These are phyloP conservation scores for Luperina nickerlii DNA, from an alignment of 2,888 invertebrate species.

Conservation along the genomic window DNA sequence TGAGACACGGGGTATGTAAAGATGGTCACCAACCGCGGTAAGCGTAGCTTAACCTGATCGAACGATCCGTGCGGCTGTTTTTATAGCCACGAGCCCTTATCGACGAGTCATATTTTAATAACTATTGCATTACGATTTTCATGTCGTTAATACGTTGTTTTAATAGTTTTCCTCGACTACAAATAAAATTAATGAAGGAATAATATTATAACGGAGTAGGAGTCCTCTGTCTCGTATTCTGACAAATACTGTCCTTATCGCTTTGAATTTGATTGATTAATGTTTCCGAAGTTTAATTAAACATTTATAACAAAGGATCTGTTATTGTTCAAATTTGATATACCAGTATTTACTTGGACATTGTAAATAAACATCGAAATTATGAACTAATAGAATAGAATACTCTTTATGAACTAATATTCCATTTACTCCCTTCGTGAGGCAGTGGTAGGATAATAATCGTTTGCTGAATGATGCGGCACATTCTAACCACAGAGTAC, in stretches of 20 bases:
- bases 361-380: constrained; percentile 6
- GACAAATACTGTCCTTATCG: constrained; percentile 41
- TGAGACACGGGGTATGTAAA: background rate
- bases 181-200: constrained; percentile 33
- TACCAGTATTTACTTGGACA: constrained; percentile 16
- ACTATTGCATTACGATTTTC: background rate
- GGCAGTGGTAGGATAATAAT: constrained; percentile 11
- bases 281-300: constrained; percentile 30
- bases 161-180: background rate
- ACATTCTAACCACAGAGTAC: constrained; percentile 44
- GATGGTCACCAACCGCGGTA: background rate
- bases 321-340: constrained; percentile 24
- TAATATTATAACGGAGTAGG: constrained; percentile 24
- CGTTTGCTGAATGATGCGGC: constrained; percentile 32
- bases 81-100: background rate
- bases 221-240: constrained; percentile 5
- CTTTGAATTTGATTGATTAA: constrained; percentile 41
- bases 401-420: background rate
- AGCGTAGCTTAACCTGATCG: background rate
- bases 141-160: background rate
- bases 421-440: constrained; percentile 3
- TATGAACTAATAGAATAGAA: background rate
- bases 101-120: too few relatives aligned
- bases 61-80: background rate
- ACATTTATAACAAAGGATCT: constrained; percentile 29